Evolutionary conservation across 2,797 vertebrate genomes (phyloP).

Genomic region (Eremophila alpestris): DNA sequence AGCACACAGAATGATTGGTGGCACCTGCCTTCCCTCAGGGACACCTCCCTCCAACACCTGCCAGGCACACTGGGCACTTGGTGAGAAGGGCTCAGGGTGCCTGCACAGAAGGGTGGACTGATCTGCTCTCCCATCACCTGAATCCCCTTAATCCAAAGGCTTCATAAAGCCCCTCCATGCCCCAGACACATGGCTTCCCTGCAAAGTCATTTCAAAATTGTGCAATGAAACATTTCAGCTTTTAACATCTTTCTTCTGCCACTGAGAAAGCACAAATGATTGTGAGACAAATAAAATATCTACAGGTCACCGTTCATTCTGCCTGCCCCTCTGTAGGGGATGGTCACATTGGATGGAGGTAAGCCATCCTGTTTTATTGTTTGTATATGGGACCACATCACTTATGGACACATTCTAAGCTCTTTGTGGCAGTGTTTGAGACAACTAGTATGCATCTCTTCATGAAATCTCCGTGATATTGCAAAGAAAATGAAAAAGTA

Average conservation of each 20-base stretch:
- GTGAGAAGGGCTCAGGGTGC: background rate
- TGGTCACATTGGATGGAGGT: background rate
- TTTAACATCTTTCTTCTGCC: background rate
- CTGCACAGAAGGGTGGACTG: background rate
- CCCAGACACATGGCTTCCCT: rapidly evolving
- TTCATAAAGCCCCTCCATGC: background rate
- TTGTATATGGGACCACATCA: background rate
- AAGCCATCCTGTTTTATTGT: background rate
- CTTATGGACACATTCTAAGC: background rate
- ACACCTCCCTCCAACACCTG: background rate
- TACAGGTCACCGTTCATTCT: background rate
- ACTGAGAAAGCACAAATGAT: background rate
- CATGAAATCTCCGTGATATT: background rate
- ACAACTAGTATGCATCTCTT: background rate
- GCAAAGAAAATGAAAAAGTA: background rate
- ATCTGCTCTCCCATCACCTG: background rate
- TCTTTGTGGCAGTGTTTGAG: background rate
- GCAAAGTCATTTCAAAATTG: background rate
- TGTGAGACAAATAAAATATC: background rate
- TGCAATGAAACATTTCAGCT: background rate
- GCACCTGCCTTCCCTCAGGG: background rate
- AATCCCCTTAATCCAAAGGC: background rate
- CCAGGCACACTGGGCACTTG: rapidly evolving
- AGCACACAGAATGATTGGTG: rapidly evolving
- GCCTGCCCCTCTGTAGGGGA: background rate